Conservation (phyloP, 2,113 vertebrate genomes). For the Nasalis larvatus region DNA sequence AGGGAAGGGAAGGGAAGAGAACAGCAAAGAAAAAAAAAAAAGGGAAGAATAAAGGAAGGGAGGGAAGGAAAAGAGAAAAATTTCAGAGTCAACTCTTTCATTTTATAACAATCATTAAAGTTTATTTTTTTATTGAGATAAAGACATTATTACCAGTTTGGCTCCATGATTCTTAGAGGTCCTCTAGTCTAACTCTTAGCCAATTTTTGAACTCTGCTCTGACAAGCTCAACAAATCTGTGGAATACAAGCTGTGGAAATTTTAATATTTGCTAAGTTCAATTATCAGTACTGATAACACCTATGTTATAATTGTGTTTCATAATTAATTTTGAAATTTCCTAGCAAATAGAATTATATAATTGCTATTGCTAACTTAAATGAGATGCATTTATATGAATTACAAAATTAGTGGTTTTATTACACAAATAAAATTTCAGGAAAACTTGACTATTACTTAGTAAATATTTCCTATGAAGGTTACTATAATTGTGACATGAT, state of each 20-base stretch:
- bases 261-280: conserved; percentile 18
- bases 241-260: neutral
- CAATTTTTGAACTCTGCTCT: neutral
- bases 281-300: neutral
- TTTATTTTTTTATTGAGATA: neutral
- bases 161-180: neutral
- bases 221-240: neutral
- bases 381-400: neutral
- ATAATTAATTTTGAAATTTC: conserved; percentile 42
- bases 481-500: neutral
- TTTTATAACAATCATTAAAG: neutral
- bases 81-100: neutral
- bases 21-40: neutral
- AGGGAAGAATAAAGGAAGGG: neutral
- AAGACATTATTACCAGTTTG: neutral
- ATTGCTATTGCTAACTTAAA: conserved; percentile 21
- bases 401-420: neutral
- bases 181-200: neutral
- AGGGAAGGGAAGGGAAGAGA: neutral
- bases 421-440: conserved; percentile 18
- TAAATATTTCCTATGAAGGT: neutral
- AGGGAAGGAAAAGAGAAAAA: neutral
- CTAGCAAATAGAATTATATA: neutral
- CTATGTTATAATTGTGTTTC: neutral
- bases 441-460: conserved; percentile 33